phyloP scores from a whole-genome alignment of 2,113 vertebrate genomes.

The Ranitomeya imitator region DNA sequence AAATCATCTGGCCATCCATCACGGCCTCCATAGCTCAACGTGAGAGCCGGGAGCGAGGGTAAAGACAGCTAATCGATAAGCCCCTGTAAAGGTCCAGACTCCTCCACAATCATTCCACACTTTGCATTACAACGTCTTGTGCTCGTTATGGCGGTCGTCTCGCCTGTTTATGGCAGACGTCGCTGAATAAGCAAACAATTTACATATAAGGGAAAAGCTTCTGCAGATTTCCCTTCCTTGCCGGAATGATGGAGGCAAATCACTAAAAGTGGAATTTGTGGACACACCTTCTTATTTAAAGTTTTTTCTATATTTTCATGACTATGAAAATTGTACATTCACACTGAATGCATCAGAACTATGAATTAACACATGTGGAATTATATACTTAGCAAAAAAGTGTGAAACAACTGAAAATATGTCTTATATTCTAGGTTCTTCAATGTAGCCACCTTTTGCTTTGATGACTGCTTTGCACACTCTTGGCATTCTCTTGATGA shows the following conservation, averaged over 20 bases:
- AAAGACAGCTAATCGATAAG: not conserved
- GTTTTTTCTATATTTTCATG: too few species aligned
- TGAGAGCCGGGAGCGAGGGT: not conserved
- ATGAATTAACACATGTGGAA: too few species aligned
- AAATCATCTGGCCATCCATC: not conserved
- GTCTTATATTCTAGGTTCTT: too few species aligned
- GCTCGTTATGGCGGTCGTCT: not conserved
- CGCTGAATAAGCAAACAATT: not conserved
- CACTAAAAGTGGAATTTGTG: not conserved
- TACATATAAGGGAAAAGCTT: not conserved
- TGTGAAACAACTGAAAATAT: too few species aligned
- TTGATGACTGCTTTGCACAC: too few species aligned
- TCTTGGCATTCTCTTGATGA: too few species aligned
- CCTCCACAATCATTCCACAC: not conserved
- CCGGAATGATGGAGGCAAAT: not conserved
- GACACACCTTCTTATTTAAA: too few species aligned
- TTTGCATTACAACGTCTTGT: not conserved
- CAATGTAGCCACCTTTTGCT: too few species aligned
- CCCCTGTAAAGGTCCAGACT: not conserved
- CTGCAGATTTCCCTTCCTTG: not conserved
- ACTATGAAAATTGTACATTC: too few species aligned
- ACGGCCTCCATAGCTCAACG: not conserved
- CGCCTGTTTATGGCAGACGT: not conserved
- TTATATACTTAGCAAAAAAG: too few species aligned
- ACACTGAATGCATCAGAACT: too few species aligned